phyloP scores from a whole-genome alignment of 2,888 invertebrate genomes.

The Synanthedon tipuliformis region DNA sequence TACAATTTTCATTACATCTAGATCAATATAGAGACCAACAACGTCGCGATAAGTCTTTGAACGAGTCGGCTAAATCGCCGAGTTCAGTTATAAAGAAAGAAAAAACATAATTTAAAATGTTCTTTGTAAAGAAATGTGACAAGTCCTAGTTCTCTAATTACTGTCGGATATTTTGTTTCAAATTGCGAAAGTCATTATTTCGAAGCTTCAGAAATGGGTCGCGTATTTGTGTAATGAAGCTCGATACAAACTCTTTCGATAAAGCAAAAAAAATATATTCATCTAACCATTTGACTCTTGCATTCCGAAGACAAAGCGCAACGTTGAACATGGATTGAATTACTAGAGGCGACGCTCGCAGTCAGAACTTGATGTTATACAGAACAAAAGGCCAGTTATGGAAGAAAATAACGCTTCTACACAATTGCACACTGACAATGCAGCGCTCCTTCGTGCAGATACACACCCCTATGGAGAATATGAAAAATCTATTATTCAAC shows the following conservation, averaged over 20 bases:
- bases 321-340: slow-evolving; percentile 20
- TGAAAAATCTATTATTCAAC: no score
- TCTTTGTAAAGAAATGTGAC: neutral
- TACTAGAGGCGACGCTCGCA: slow-evolving; percentile 11
- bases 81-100: neutral
- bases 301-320: neutral
- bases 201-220: neutral
- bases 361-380: neutral
- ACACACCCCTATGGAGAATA: no score
- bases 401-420: neutral
- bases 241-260: neutral
- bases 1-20: no score
- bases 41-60: no score
- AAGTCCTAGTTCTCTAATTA: neutral
- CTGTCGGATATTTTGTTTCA: neutral
- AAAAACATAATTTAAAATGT: neutral
- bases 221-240: neutral
- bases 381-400: neutral
- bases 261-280: neutral
- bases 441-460: neutral
- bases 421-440: neutral
- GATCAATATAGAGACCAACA: no score
- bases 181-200: neutral
- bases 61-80: no score
- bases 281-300: neutral